Percentiles rank a stretch among this genome's conserved stretches.
Conservation (phyloP, 1,140 invertebrate species). For the Drosophila takahashii region DNA sequence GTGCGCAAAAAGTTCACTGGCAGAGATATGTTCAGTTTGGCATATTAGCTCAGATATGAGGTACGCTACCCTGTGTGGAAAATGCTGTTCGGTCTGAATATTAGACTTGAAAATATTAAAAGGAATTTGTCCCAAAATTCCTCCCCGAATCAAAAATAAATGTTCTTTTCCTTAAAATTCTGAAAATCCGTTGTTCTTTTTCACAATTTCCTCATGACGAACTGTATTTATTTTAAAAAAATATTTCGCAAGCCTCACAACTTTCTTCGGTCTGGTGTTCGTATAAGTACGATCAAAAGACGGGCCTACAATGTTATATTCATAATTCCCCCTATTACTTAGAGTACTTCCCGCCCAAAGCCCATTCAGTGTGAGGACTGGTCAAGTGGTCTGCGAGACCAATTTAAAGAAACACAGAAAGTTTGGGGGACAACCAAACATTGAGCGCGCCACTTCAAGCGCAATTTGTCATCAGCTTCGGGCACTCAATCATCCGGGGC, state of each 20-base stretch:
- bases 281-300: not conserved
- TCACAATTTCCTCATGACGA: no score
- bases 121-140: no score
- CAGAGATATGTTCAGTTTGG: conserved; percentile 21
- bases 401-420: conserved; percentile 56
- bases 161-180: no score
- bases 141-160: no score
- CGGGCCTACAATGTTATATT: conserved; percentile 36
- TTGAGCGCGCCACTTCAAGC: conserved; percentile 37
- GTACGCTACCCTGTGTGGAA: conserved; percentile 20
- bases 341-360: conserved; percentile 35
- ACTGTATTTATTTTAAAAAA: no score
- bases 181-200: no score
- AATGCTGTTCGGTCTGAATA: not conserved
- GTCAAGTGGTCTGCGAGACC: conserved; percentile 74
- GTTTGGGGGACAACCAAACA: conserved; percentile 10
- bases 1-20: conserved; percentile 54
- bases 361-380: conserved; percentile 8
- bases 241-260: not conserved
- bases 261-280: not conserved
- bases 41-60: conserved; percentile 23
- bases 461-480: conserved; percentile 78
- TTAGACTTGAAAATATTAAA: no score
- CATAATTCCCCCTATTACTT: conserved; percentile 49
- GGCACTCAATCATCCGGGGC: conserved; percentile 59